Conservation (phyloP, 2,888 invertebrate species). For the Drosophila parthenogenetica region DNA sequence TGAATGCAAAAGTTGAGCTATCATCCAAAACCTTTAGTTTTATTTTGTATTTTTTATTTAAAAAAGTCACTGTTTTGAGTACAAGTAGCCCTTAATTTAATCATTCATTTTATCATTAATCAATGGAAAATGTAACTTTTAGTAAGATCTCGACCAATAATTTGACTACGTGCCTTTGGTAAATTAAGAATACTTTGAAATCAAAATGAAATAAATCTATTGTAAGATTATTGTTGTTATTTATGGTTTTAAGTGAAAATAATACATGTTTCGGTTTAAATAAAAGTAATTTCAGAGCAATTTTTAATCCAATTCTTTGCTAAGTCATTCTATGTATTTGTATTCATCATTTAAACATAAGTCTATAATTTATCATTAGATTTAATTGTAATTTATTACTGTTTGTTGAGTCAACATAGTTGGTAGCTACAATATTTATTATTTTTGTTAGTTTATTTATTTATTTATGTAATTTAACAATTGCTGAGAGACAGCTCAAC, state of each 20-base stretch:
- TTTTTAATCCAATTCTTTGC: conserved; percentile 40
- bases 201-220: conserved; percentile 15
- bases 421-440: neutral
- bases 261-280: conserved; percentile 44
- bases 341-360: conserved; percentile 41
- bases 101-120: neutral
- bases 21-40: neutral
- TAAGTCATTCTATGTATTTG: conserved; percentile 32
- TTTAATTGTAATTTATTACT: neutral
- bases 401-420: no score
- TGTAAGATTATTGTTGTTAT: conserved; percentile 44
- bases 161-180: conserved; percentile 33
- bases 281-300: conserved; percentile 69
- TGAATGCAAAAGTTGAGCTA: neutral
- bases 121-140: conserved; percentile 5
- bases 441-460: neutral
- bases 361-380: conserved; percentile 31
- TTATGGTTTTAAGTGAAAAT: conserved; percentile 63
- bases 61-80: neutral
- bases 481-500: conserved; percentile 9
- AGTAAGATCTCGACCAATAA: neutral
- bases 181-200: conserved; percentile 33
- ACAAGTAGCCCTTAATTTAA: no score
- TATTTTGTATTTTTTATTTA: neutral
- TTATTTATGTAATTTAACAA: conserved; percentile 33